Evolutionary conservation across 2,888 invertebrate genomes (phyloP).

Genomic region (Cheilosia impressa): DNA sequence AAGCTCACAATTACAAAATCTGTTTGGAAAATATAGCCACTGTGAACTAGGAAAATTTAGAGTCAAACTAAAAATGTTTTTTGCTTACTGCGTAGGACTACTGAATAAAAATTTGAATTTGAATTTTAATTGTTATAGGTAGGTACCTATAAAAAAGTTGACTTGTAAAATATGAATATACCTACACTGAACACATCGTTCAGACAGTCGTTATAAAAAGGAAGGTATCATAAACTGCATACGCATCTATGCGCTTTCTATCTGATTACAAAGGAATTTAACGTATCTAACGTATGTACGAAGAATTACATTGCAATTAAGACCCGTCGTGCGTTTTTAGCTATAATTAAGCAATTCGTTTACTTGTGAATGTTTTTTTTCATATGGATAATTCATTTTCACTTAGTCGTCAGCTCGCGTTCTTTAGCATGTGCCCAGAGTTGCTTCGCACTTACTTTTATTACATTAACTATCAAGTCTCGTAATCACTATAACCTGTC

Average conservation of each 20-base stretch:
- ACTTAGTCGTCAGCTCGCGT: conserved; percentile 23
- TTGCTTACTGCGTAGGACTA: too few species aligned
- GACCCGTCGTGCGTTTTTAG: not conserved
- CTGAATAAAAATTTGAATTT: too few species aligned
- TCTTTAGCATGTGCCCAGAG: conserved; percentile 35
- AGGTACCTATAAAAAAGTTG: too few species aligned
- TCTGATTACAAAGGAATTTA: not conserved
- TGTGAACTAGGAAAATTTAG: too few species aligned
- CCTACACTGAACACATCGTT: too few species aligned
- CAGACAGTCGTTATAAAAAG: too few species aligned
- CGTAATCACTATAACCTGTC: conserved; percentile 10
- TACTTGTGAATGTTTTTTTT: not conserved
- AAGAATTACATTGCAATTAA: conserved; percentile 32
- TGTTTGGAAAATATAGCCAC: too few species aligned
- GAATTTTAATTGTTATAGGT: too few species aligned
- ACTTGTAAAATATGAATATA: too few species aligned
- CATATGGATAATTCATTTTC: conserved; percentile 21
- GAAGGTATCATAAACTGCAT: not conserved
- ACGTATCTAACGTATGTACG: not conserved
- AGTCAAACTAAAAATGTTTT: too few species aligned
- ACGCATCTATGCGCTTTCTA: not conserved
- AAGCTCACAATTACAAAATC: too few species aligned
- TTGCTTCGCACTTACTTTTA: not conserved
- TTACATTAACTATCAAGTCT: not conserved
- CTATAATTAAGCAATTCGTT: not conserved